Conservation (phyloP, 2,888 invertebrate species). For the Cantharis rufa region DNA sequence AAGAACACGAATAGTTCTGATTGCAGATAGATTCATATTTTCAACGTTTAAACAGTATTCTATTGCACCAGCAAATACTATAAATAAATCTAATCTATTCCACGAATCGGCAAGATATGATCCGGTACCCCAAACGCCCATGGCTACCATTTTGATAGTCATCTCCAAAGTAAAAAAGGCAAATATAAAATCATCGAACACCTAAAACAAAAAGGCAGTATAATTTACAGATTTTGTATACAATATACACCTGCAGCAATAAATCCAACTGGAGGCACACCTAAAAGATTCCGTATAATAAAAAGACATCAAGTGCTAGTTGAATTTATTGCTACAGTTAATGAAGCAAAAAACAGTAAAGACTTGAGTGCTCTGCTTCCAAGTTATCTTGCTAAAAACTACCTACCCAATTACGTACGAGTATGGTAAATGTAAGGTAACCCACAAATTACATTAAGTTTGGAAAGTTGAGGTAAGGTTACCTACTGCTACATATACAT, state of each 20-base stretch:
- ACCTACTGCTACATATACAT: neutral
- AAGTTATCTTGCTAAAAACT: neutral
- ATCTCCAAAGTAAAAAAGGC: conserved; percentile 97
- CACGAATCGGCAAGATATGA: conserved; percentile 97
- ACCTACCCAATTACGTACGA: neutral
- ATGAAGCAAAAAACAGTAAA: neutral
- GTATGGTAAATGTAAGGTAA: neutral
- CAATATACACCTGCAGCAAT: neutral
- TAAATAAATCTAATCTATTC: conserved; percentile 98
- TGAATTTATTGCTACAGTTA: neutral
- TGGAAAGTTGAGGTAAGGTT: neutral
- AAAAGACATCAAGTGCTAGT: neutral
- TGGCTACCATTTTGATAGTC: conserved; percentile 97
- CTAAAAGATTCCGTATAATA: neutral
- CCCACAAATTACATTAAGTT: neutral
- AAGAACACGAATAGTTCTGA: conserved; percentile 95
- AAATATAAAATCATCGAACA: conserved; percentile 98
- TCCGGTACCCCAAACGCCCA: conserved; percentile 93
- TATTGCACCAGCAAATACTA: conserved; percentile 90
- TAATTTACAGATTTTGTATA: neutral
- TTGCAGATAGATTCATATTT: conserved; percentile 97
- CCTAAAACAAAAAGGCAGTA: conserved; percentile 60
- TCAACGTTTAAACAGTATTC: conserved; percentile 94
- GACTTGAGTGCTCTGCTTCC: neutral
- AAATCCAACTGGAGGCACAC: neutral